Conservation (phyloP, 2,113 vertebrate genomes). For the Neodontobutis hainanensis region DNA sequence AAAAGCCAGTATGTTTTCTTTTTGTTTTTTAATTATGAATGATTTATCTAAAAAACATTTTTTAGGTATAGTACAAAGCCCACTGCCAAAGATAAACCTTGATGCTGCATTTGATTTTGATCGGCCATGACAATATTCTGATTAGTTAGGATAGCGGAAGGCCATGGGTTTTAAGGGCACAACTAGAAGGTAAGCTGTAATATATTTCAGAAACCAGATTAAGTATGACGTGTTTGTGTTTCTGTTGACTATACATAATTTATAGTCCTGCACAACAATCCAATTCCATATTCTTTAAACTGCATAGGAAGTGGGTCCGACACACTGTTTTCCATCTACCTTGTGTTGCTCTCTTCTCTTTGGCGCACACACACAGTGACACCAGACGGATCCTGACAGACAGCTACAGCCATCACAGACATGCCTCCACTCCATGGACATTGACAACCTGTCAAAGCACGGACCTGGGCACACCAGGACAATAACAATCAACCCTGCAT, state of each 20-base stretch:
- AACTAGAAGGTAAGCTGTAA: too few species aligned
- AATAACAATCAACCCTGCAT: slow-evolving; percentile 48
- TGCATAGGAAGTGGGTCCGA: neutral
- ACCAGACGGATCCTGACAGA: slow-evolving; percentile 26
- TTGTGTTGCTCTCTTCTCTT: neutral
- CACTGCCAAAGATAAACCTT: too few species aligned
- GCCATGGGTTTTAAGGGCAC: too few species aligned
- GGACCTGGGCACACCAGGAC: slow-evolving; percentile 33
- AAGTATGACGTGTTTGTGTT: neutral
- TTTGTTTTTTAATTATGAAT: too few species aligned
- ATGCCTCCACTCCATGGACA: slow-evolving; percentile 47
- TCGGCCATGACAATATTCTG: too few species aligned
- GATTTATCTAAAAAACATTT: too few species aligned
- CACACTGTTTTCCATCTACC: neutral
- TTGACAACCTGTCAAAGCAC: slow-evolving; percentile 57
- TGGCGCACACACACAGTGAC: slow-evolving; percentile 14
- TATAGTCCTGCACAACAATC: neutral
- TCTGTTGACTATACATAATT: neutral
- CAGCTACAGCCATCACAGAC: slow-evolving; percentile 45
- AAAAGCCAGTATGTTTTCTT: too few species aligned
- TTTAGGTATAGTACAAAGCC: too few species aligned
- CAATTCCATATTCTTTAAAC: neutral
- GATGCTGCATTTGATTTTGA: too few species aligned
- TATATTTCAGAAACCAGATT: too few species aligned
- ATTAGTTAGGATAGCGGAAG: too few species aligned